A percentile compares a stretch with the other conserved stretches of the same genome.
Evolutionary conservation across 2,113 vertebrate species (phyloP).

Genomic region (Dendropsophus ebraccatus): DNA sequence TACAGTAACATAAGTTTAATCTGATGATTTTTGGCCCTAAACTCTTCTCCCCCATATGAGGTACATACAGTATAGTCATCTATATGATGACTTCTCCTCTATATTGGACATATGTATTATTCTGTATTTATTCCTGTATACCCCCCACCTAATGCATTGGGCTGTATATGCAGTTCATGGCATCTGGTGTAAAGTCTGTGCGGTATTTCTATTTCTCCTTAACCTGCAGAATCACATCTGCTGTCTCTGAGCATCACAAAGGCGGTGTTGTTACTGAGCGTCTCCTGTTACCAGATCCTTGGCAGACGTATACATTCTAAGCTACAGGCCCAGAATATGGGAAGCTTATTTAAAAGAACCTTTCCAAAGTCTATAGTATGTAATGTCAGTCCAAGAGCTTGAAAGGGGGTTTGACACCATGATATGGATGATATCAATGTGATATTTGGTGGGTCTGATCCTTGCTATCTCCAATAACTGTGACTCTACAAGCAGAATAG

Average conservation of each 20-base stretch:
- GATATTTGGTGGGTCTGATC: too few relatives aligned
- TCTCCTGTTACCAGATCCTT: slow-evolving; percentile 40
- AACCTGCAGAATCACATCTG: slow-evolving; percentile 38
- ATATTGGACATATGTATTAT: too few relatives aligned
- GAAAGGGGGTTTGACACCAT: too few relatives aligned
- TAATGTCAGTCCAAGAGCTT: background rate
- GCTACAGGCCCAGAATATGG: background rate
- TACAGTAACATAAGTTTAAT: too few relatives aligned
- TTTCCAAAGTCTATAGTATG: background rate
- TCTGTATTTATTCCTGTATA: too few relatives aligned
- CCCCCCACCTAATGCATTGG: too few relatives aligned
- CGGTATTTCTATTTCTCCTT: slow-evolving; percentile 5
- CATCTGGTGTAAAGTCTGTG: slow-evolving; percentile 21
- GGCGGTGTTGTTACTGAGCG: slow-evolving; percentile 36
- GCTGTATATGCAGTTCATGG: background rate
- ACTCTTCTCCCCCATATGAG: too few relatives aligned
- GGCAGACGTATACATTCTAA: background rate
- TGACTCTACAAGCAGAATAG: too few relatives aligned
- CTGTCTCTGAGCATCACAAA: slow-evolving; percentile 42
- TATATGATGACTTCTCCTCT: too few relatives aligned
- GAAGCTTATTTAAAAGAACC: background rate
- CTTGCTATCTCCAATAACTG: too few relatives aligned
- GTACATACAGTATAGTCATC: too few relatives aligned
- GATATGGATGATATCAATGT: background rate
- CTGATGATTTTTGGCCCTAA: too few relatives aligned